phyloP scores from a whole-genome alignment of 2,113 vertebrate species.

The Hippocampus abdominalis region DNA sequence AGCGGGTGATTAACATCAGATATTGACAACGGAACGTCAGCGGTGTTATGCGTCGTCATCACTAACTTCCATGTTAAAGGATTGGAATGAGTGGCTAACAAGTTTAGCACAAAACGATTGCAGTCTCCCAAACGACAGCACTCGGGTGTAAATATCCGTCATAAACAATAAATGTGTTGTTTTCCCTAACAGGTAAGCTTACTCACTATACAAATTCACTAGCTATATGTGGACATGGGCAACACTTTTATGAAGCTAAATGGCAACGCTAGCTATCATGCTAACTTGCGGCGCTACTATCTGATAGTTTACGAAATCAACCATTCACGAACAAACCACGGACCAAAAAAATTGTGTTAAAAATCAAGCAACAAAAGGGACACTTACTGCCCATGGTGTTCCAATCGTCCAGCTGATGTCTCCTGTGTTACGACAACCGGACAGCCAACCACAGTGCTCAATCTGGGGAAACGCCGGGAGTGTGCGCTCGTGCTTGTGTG shows the following conservation, averaged over 20 bases:
- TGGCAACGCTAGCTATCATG: slow-evolving; percentile 32
- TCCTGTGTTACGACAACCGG: slow-evolving; percentile 10
- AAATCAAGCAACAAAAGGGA: neutral
- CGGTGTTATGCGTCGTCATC: slow-evolving; percentile 67
- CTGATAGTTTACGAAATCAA: slow-evolving; percentile 17
- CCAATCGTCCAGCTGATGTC: neutral
- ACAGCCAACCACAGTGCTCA: neutral
- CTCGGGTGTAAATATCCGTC: neutral
- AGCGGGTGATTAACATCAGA: neutral
- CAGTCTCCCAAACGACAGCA: neutral
- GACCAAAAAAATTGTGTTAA: neutral
- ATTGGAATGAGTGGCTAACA: slow-evolving; percentile 63
- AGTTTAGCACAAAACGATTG: slow-evolving; percentile 26
- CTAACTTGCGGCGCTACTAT: slow-evolving; percentile 12
- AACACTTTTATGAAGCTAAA: neutral
- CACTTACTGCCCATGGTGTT: slow-evolving; percentile 74
- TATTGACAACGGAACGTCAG: slow-evolving; percentile 6
- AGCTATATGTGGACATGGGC: neutral
- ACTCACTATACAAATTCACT: neutral
- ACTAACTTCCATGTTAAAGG: slow-evolving; percentile 46
- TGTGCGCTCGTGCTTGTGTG: neutral
- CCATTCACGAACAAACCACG: neutral
- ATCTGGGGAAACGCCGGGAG: slow-evolving; percentile 12
- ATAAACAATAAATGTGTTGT: neutral
- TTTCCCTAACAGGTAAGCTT: fast-evolving